phyloP scores from a whole-genome alignment of 2,888 invertebrate species.

The Drosophila conformis region DNA sequence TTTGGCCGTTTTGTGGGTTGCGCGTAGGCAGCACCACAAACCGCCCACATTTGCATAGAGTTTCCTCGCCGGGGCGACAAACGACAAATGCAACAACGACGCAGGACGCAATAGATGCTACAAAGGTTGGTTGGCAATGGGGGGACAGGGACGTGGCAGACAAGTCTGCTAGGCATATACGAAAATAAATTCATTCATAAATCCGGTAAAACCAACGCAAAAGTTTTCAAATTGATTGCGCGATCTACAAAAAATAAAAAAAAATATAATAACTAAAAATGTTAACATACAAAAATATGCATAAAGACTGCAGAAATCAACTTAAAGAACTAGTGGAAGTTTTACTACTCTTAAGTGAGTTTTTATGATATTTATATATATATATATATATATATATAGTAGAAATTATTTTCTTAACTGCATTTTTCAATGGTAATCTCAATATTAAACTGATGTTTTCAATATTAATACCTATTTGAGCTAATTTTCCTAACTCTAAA shows the following conservation, averaged over 20 bases:
- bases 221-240: conserved; percentile 77
- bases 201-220: conserved; percentile 81
- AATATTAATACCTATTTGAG: not conserved
- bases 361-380: not conserved
- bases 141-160: conserved; percentile 51
- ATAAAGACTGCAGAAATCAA: conserved; percentile 31
- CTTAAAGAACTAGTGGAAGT: conserved; percentile 1
- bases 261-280: conserved; percentile 37
- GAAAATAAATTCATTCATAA: conserved; percentile 80
- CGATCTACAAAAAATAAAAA: conserved; percentile 44
- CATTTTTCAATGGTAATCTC: not conserved
- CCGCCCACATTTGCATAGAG: conserved; percentile 76
- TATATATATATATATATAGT: no score
- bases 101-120: conserved; percentile 43
- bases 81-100: conserved; percentile 71
- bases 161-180: conserved; percentile 71
- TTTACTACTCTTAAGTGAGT: conserved; percentile 15
- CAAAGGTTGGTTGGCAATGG: not conserved
- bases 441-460: not conserved
- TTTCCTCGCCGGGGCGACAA: conserved; percentile 74
- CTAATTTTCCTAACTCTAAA: not conserved
- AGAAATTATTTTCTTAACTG: not conserved
- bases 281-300: conserved; percentile 34
- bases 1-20: conserved; percentile 69
- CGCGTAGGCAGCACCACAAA: conserved; percentile 71